Base-by-base conservation (phyloP, 2,797 vertebrate species). In the Bradypus variegatus region DNA sequence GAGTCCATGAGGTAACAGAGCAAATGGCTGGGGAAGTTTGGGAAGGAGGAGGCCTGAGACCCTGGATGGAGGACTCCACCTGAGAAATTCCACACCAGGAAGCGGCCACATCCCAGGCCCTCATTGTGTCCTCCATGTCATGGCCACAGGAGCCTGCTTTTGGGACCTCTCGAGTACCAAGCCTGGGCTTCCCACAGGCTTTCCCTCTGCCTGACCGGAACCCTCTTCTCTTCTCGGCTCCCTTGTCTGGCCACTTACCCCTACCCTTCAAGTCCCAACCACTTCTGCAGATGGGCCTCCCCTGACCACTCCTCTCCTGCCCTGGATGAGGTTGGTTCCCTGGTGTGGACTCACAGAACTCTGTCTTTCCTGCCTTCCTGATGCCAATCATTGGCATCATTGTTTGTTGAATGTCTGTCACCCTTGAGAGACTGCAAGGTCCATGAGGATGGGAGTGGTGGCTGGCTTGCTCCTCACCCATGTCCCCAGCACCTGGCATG, bases 311-410 rank as follows among this genome's bases (percentile, higher is more conserved):
- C n/a, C n/a, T n/a, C n/a, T n/a, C n/a, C n/a, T n/a, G n/a, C n/a
- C n/a, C 48, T 29, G 67, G 82, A 41, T 0, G 29, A 90, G 14
- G 48, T 14, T 1, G 1, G 75, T 23, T 8, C 23, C 33, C 31
- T 10, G 11, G 60, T 11, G 60, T 27, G 21, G 33, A 31, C 27
- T 23, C 1, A 0, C 0, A 50, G 45, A 18, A 3, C 50, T 31
- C 11, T 55, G 16, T n/a, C 48, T 89, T 36, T 58, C 50, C 27
- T 2, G 8, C 1, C 11, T 8, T 5, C 38, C 29, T 84, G 55
- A 11, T 91, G 55, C n/a, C 60, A 15, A 19, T 67, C 29, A 0
- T 2, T 29, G 92, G 41, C 33, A 27, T 9, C 11, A 29, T 9
- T 45, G 8, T 7, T 18, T 53, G 45, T 15, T 21, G 85, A 64